A percentile compares a stretch with the other conserved stretches of the same genome.
Evolutionary conservation across 2,888 invertebrate genomes (phyloP).

Genomic region (Orchesellides sinensis): DNA sequence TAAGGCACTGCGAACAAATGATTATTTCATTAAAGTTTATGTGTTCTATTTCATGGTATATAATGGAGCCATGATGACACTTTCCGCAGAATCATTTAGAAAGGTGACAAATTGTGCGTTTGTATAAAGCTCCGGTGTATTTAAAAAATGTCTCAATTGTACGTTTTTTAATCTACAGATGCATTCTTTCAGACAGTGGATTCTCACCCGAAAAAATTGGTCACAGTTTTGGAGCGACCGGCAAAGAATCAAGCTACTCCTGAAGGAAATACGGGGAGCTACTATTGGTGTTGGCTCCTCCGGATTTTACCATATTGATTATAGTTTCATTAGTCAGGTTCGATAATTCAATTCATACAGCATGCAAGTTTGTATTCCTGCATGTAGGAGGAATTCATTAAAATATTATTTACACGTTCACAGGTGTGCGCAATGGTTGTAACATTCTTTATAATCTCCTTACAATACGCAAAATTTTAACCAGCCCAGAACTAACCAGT

Average conservation of each 20-base stretch:
- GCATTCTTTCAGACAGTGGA: conserved; percentile 8
- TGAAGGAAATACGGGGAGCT: background rate
- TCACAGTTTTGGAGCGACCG: background rate
- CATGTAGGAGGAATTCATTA: too few relatives aligned
- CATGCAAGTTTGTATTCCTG: background rate
- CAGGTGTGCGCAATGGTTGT: conserved; percentile 18
- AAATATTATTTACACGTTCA: too few relatives aligned
- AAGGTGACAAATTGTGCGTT: background rate
- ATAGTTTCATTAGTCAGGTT: conserved; percentile 14
- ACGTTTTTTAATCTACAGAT: background rate
- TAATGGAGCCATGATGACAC: background rate
- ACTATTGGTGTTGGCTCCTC: conserved; percentile 5
- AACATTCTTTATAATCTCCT: conserved; percentile 34
- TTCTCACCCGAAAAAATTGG: background rate
- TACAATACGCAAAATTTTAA: too few relatives aligned
- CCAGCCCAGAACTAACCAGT: too few relatives aligned
- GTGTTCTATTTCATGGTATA: conserved; percentile 22
- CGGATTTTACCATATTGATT: conserved; percentile 28
- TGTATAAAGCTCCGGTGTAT: background rate
- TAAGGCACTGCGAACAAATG: conserved; percentile 11
- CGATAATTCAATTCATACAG: background rate
- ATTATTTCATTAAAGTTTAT: conserved; percentile 20
- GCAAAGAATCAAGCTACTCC: conserved; percentile 1
- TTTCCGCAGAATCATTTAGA: conserved; percentile 24
- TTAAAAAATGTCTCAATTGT: background rate